Percentiles rank a stretch among this genome's conserved stretches.
Conservation (phyloP, 2,888 invertebrate genomes). For the Psococerastis gibbosa region DNA sequence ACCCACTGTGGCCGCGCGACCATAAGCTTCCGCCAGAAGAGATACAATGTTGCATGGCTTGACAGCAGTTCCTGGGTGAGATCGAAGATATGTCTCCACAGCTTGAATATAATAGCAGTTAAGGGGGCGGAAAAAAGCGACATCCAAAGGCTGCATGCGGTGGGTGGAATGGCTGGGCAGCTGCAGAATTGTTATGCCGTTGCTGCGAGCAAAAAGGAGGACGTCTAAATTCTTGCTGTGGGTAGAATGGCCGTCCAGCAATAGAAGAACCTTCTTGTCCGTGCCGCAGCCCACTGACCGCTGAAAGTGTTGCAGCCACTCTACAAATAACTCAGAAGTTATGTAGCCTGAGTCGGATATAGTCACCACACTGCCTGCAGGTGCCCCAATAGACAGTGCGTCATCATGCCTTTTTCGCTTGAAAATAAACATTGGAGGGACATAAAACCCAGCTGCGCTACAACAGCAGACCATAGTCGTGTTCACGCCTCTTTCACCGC, state of each 20-base stretch:
- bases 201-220: background rate
- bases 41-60: background rate
- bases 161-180: constrained; percentile 5
- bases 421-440: background rate
- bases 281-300: background rate
- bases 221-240: background rate
- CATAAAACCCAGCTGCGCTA: background rate
- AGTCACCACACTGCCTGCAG: background rate
- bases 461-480: background rate
- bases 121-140: constrained; percentile 3
- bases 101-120: too few species aligned
- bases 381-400: background rate
- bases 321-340: background rate
- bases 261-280: background rate
- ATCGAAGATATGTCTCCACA: too few species aligned
- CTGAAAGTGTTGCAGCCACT: background rate
- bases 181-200: constrained; percentile 4
- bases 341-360: background rate
- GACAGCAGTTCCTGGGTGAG: background rate
- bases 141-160: constrained; percentile 7
- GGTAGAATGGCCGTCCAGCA: background rate
- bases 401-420: background rate
- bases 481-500: background rate
- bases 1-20: background rate
- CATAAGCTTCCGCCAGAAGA: background rate